Evolutionary conservation across 2,888 invertebrate species (phyloP), one percentile per base, ranked within the genome.

Genomic region (Meta bourneti): DNA sequence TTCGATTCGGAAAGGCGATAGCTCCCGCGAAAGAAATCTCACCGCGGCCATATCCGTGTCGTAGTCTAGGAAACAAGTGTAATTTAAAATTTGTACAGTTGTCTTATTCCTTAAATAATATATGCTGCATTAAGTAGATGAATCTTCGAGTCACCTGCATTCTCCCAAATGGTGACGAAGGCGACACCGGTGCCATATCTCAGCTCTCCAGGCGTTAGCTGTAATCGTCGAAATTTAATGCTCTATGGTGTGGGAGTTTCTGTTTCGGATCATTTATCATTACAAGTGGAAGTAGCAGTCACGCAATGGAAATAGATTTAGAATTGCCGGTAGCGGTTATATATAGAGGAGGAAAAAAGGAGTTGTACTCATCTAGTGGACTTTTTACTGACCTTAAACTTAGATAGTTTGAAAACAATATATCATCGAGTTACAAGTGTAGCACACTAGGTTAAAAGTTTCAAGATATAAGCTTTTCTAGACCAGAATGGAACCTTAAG

Each of bases 61-160:
- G 79, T 79, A 79, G 20, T 61, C 79, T 19, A 34, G 79, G 79
- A 79, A 79, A 79, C 79, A 16, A 48, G 54, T 34, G 61, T 79
- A 79, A 79, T 79, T 79, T 72, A 61, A 79, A 79, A 79, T 79
- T 79, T 79, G 61, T 61, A 48, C 61, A 61, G 61, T 79, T 79
- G 79, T 79, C 79, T 20, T 34, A 16, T 34, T 61, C 20, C 61
- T 79, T 79, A 61, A 79, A 79, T 79, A 79, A 79, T 61, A 61
- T 61, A 79, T 20, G 61, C 20, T 16, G 61, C 11, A 34, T 61
- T 20, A 61, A 79, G 61, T 61, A 61, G 79, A 79, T 79, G 79
- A 61, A 61, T n/a, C 51, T 7, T 49, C 20, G 20, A 13, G 79
- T 79, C 61, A 77, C 77, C 77, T 77, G 77, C 52, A 16, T 19